Base-by-base conservation (phyloP, 2,797 vertebrate species). In the Geotrypetes seraphini region DNA sequence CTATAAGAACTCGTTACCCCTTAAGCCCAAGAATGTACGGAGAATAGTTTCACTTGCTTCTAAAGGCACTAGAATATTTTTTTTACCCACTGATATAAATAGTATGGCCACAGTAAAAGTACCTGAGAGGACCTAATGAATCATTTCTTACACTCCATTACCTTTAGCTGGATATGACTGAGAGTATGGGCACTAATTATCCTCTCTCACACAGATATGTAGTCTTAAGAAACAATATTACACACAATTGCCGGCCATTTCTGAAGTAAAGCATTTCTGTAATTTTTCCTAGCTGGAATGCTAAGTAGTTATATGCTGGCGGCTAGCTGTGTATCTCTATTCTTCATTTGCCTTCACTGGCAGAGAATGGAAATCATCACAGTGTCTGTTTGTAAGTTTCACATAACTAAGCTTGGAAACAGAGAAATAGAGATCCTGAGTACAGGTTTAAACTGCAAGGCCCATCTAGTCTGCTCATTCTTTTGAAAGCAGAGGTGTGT, bases 61-160 rank as follows among this genome's bases (percentile, higher is more conserved):
- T 79, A 79, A 76, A 78, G 54, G 70, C 69, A 58, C 53, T 69
- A 64, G 69, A 59, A 73, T 75, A 73, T 69, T 75, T 74, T 73
- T 66, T 55, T 69, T 73, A n/a, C n/a, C n/a, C n/a, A 55, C 68
- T 63, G 72, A 75, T 75, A 80, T 77, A 84, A 85, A 79, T 79
- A 84, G 74, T 81, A 73, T 78, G 75, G 69, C 78, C 79, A 76
- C 60, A 78, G 74, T 78, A 69, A 78, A 80, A 79, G 79, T 79
- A 79, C 78, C 81, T 79, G 68, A 79, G 67, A 71, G 65, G 69
- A 63, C 66, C 78, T 85, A 85, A 85, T 81, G 82, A 85, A 79
- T 79, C 79, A 69, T 78, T 78, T 76, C 82, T 75, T 75, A 81
- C 79, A 85, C 70, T 76, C 78, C 82, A 85, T 85, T 85, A 83